Base-by-base conservation (phyloP, 2,797 vertebrate genomes). In the Semotilus atromaculatus region DNA sequence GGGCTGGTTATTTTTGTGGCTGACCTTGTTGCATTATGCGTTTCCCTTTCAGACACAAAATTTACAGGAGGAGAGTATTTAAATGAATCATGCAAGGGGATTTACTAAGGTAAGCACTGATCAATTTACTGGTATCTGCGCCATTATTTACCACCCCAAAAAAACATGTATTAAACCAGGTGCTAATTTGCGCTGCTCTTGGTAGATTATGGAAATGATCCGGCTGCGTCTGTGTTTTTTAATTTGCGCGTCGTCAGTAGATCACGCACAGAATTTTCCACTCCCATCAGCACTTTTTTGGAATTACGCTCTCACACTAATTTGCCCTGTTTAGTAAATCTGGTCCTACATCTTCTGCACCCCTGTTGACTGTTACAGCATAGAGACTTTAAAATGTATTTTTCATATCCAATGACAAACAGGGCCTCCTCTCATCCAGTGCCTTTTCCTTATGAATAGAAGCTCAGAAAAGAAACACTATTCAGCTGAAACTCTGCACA, bases 401-500 rank as follows among this genome's bases (percentile, higher is more conserved):
- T 70, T 43, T 48, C 14, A 48, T 18, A 18, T 13, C 71, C 8
- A 13, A 31, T 6, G 9, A 48, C 26, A 73, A 21, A 73, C 34
- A n/a, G 34, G 70, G 7, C 58, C 16, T 79, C 40, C 58, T 48
- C 60, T 34, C n/a, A 79, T 45, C 40, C 58, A 79, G n/a, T 16
- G 38, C 45, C 9, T 68, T 67, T 80, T 45, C 19, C 38, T 82
- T 31, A 14, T 48, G 21, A 62, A 74, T 19, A 82, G 26, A 64
- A 75, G 29, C 29, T 45, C 18, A 5, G 11, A 71, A 74, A 83
- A 76, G 9, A 55, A 83, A 76, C 31, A 31, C 34, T 45, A 68
- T 31, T 60, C 81, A 73, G 70, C 70, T 48, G 58, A 73, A 62
- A 48, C 55, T 48, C 72, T 67, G 70, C 10, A 13, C 43, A 60